Base-by-base conservation (phyloP, 2,888 invertebrate species). In the Stenodera caucasica region DNA sequence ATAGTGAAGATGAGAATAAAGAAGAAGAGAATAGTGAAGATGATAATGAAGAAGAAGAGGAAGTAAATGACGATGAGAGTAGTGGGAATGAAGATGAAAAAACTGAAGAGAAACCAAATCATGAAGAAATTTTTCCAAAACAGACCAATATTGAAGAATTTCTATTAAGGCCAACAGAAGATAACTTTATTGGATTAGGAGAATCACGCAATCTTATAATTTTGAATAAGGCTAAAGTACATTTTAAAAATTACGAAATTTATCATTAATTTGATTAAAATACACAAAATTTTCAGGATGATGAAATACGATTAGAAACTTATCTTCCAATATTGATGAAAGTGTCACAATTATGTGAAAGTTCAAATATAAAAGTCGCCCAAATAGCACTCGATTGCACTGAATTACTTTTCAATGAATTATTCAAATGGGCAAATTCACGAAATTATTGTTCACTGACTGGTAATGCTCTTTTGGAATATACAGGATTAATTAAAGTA, bases 401-500 rank as follows among this genome's bases (percentile, higher is more conserved):
- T 8, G 84, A 86, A 74, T 70, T 61, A 60, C 74, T 88, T 51
- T 87, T 78, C 69, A 78, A 80, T 50, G 81, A 84, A 54, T 74
- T 89, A 59, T 87, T 87, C 71, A 76, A 79, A 5, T 79, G 83
- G 70, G 82, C 85, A 1, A 70, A 83, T 60, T 77, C 82, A 40
- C 79, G 80, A 14, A 79, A 84, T 23, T 78, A 83, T 63, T 74
- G 82, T 6, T 84, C 88, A 67, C 68, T 82, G 15, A 79, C 89
- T 5, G 87, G 88, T 32, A 90, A 92, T 75, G 78, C 82, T 5
- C 75, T 91, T 68, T 80, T 92, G 18, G 82, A 88, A 0, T 85
- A 87, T 53, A 78, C 91, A 12, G 88, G 87, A 0, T 81, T 92
- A 3, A 85, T 92, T 40, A 92, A 92, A 84, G 91, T 91, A 78